Percentiles rank a stretch among this genome's conserved stretches.
These are phyloP conservation scores for Amblyraja radiata DNA, from an alignment of 2,797 vertebrate genomes.

Conservation along the genomic window DNA sequence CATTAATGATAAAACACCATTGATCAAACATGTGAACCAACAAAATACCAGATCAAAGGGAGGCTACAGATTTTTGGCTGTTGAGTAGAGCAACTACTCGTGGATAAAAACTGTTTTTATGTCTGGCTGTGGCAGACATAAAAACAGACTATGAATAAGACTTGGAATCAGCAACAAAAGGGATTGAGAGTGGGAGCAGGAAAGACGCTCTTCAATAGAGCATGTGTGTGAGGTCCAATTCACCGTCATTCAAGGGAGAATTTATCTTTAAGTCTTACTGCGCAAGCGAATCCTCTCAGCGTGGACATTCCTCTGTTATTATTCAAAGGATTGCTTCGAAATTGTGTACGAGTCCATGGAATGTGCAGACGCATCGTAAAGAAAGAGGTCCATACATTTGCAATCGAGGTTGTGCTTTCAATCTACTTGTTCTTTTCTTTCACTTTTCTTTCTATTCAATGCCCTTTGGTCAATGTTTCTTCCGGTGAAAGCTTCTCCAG, in stretches of 20 bases:
- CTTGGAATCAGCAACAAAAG: neutral
- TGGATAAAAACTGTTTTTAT: too few species aligned
- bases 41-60: too few species aligned
- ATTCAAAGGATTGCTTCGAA: neutral
- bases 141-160: too few species aligned
- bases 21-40: too few species aligned
- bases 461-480: neutral
- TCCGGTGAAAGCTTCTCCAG: neutral
- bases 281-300: neutral
- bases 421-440: neutral
- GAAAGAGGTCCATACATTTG: neutral
- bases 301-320: neutral
- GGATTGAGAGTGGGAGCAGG: too few species aligned
- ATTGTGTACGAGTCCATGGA: constrained; percentile 13
- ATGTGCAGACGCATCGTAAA: neutral
- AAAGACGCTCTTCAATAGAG: constrained; percentile 23
- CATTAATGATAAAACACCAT: too few species aligned
- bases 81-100: too few species aligned
- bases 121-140: too few species aligned
- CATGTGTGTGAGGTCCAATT: constrained; percentile 17
- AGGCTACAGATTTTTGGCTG: too few species aligned
- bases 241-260: neutral
- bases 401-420: neutral
- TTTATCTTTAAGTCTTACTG: constrained; percentile 30
- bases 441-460: neutral